phyloP scores from a whole-genome alignment of 2,888 invertebrate species.

The Boloria euphrosyne region DNA sequence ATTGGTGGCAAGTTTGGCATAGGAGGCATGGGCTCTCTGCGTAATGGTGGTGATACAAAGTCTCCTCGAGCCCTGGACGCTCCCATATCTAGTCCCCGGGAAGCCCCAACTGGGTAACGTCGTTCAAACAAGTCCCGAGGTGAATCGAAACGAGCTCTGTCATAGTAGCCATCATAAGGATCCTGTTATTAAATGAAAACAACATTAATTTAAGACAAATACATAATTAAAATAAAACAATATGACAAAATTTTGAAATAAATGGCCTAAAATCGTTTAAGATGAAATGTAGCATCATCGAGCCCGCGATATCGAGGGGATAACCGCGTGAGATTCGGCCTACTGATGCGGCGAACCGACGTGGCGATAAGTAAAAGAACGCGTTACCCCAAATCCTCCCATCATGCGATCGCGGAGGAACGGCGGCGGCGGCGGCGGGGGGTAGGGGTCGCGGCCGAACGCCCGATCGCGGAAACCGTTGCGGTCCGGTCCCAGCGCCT shows the following conservation, averaged over 20 bases:
- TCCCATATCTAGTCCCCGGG: slow-evolving; percentile 79
- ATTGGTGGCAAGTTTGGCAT: slow-evolving; percentile 87
- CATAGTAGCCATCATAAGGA: slow-evolving; percentile 91
- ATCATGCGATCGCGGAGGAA: slow-evolving; percentile 96
- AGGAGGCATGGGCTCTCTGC: slow-evolving; percentile 90
- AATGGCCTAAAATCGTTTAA: slow-evolving; percentile 9
- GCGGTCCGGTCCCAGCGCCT: slow-evolving; percentile 90
- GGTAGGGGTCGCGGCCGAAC: slow-evolving; percentile 94
- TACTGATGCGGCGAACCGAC: slow-evolving; percentile 64
- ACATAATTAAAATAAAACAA: slow-evolving; percentile 1
- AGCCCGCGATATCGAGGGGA: slow-evolving; percentile 53
- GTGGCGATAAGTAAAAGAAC: slow-evolving; percentile 60
- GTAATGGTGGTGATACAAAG: slow-evolving; percentile 88
- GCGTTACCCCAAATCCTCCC: slow-evolving; percentile 93
- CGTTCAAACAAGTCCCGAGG: slow-evolving; percentile 91
- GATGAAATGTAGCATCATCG: slow-evolving; percentile 58
- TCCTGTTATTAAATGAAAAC: slow-evolving; percentile 68
- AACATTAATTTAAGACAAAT: background rate
- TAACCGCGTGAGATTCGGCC: slow-evolving; percentile 62
- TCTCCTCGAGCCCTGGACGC: slow-evolving; percentile 83
- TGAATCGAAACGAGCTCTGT: slow-evolving; percentile 88
- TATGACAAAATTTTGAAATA: background rate
- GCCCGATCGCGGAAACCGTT: slow-evolving; percentile 92
- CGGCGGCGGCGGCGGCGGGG: slow-evolving; percentile 94
- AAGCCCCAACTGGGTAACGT: slow-evolving; percentile 85